Conservation (phyloP, 2,888 invertebrate species). For the Malachius bipustulatus region DNA sequence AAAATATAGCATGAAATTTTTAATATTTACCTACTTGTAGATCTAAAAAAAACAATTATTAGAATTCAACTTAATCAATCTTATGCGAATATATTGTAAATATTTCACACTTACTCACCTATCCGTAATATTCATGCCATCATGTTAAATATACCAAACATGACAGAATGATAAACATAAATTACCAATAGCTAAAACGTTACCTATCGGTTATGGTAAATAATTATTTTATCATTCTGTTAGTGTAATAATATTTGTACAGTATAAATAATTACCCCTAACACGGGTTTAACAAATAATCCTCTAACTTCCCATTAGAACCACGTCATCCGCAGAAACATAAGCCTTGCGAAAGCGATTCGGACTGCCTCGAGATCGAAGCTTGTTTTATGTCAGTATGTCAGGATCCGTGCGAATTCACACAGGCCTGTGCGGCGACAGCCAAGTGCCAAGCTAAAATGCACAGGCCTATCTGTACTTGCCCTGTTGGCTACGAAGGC, state of each 20-base stretch:
- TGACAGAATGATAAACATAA: no score
- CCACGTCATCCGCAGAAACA: slow-evolving; percentile 58
- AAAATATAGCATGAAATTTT: no score
- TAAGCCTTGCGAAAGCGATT: slow-evolving; percentile 71
- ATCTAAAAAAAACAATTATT: no score
- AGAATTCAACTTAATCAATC: no score
- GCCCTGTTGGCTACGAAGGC: slow-evolving; percentile 69
- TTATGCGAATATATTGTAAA: no score
- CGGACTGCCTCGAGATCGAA: slow-evolving; percentile 71
- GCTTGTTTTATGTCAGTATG: slow-evolving; percentile 74
- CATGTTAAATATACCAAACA: no score
- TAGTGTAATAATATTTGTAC: neutral
- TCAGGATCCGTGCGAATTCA: slow-evolving; percentile 74
- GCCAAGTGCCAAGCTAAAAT: slow-evolving; percentile 70
- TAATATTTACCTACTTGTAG: no score
- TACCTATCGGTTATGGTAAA: no score
- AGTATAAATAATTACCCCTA: neutral
- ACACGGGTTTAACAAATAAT: neutral
- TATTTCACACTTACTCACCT: no score
- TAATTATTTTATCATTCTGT: no score
- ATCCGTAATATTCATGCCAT: no score
- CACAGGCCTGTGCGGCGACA: slow-evolving; percentile 60
- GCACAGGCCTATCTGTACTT: slow-evolving; percentile 73
- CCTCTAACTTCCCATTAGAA: slow-evolving; percentile 41
- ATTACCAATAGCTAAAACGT: no score